Evolutionary conservation across 2,113 vertebrate species (phyloP), one percentile per base, ranked within the genome.

Genomic region (Oncorhynchus mykiss): DNA sequence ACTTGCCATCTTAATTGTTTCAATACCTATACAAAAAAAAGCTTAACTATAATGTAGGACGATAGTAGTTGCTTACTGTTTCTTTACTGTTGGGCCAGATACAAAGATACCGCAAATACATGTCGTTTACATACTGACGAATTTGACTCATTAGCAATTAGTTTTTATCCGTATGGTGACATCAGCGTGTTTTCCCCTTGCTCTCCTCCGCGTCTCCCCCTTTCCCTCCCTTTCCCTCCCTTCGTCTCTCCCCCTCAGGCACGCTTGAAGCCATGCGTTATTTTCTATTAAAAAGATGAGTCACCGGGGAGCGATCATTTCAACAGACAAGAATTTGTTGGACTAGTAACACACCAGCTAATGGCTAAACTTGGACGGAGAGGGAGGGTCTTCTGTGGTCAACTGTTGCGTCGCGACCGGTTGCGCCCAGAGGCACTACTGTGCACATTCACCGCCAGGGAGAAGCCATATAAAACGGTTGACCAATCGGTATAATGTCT

Each of bases 271-370:
- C 79, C 75, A 68, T 90, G 88, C 72, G 80, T 82, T 80, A 45
- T 80, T 57, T 81, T 87, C 91, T 93, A 94, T 90, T 91, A 88
- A 90, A 90, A 84, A 87, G 77, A 3, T 93, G 92, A 90, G 84
- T 92, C 90, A 91, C 74, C 13, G 13, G 65, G 83, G 86, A 70
- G 86, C 78, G 77, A 49, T 71, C 12, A 27, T 57, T 78, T 68
- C 60, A 39, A 5, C 64, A 24, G 48, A 77, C 60, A 34, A 29
- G 16, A 69, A 66, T 64, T 39, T 68, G 73, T 1, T 70, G 78
- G 79, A 45, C 39, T 71, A 79, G 66, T 57, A 81, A 84, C 85
- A 81, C 51, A 34, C 71, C 24, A 74, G 72, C 16, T 78, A 9
- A 78, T 29, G 69, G 75, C 89, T 88, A 85, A 79, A 87, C 87